Evolutionary conservation across 2,797 vertebrate species (phyloP).

Genomic region (Siniperca obscura): DNA sequence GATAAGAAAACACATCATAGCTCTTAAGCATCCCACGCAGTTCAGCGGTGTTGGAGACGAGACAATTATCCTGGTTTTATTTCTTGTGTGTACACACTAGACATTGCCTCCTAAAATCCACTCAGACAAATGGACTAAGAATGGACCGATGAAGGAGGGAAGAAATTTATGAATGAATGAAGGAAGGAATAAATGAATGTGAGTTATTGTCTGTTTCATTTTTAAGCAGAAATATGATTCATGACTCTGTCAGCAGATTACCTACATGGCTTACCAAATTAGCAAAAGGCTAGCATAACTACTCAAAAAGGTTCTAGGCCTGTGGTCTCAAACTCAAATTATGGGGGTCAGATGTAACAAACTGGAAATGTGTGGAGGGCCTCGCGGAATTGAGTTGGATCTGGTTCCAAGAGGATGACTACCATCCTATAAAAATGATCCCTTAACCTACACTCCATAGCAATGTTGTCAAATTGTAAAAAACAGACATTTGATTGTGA

Average conservation of each 20-base stretch:
- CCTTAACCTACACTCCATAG: too few species aligned
- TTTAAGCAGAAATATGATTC: not conserved
- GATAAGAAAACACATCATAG: conserved; percentile 17
- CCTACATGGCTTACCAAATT: not conserved
- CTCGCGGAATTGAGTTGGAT: not conserved
- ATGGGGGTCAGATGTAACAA: not conserved
- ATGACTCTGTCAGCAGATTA: conserved; percentile 6
- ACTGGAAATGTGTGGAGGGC: not conserved
- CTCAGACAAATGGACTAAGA: not conserved
- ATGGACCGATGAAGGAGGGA: not conserved
- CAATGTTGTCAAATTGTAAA: too few species aligned
- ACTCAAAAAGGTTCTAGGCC: not conserved
- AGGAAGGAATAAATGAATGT: not conserved
- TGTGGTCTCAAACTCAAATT: not conserved
- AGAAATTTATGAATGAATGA: not conserved
- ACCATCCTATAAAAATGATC: too few species aligned
- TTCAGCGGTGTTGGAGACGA: conserved; percentile 9
- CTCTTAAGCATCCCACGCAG: conserved; percentile 18
- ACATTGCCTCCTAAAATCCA: conserved; percentile 16
- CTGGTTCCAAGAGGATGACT: too few species aligned
- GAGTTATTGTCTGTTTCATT: not conserved
- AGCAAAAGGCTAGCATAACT: too few species aligned
- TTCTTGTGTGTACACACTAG: not conserved
- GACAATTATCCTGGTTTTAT: conserved; percentile 14
- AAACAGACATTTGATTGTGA: too few species aligned